These are phyloP conservation scores for Neelides sp. DNA, from an alignment of 1,140 invertebrate genomes.

Conservation along the genomic window DNA sequence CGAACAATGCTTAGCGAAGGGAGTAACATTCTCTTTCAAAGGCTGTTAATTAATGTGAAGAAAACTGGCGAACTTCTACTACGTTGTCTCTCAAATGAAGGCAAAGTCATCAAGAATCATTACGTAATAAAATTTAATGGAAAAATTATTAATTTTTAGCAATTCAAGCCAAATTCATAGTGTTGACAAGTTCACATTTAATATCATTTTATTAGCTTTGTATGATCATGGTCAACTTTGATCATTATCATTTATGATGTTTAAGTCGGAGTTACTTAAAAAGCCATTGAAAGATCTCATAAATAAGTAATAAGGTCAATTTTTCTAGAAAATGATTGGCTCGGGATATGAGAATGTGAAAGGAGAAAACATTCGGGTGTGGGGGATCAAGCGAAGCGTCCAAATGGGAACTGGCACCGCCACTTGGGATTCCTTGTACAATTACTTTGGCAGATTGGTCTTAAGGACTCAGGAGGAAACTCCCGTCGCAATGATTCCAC, in stretches of 20 bases:
- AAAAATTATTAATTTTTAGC: too few species aligned
- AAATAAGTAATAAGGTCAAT: too few species aligned
- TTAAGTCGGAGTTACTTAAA: too few species aligned
- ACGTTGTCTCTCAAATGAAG: slow-evolving; percentile 6
- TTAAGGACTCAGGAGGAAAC: slow-evolving; percentile 23
- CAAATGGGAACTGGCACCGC: slow-evolving; percentile 1
- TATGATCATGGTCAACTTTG: too few species aligned
- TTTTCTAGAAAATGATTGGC: slow-evolving; percentile 15
- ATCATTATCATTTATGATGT: too few species aligned
- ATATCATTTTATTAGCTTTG: too few species aligned
- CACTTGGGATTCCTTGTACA: slow-evolving; percentile 24
- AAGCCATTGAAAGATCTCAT: too few species aligned
- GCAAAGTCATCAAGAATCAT: slow-evolving; percentile 10
- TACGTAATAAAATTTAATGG: too few species aligned
- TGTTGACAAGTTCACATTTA: too few species aligned
- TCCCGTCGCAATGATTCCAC: slow-evolving; percentile 20
- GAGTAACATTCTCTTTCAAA: slow-evolving; percentile 16
- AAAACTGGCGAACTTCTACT: slow-evolving; percentile 18
- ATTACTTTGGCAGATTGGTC: slow-evolving; percentile 15
- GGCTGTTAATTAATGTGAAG: slow-evolving; percentile 18
- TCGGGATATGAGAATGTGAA: slow-evolving; percentile 18
- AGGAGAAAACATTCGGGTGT: slow-evolving; percentile 20
- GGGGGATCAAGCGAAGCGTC: slow-evolving; percentile 16
- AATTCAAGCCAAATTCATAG: too few species aligned
- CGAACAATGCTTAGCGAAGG: slow-evolving; percentile 19